Percentiles rank a stretch among this genome's conserved stretches.
Conservation (phyloP, 2,888 invertebrate species). For the Hydrotaea cyrtoneurina region DNA sequence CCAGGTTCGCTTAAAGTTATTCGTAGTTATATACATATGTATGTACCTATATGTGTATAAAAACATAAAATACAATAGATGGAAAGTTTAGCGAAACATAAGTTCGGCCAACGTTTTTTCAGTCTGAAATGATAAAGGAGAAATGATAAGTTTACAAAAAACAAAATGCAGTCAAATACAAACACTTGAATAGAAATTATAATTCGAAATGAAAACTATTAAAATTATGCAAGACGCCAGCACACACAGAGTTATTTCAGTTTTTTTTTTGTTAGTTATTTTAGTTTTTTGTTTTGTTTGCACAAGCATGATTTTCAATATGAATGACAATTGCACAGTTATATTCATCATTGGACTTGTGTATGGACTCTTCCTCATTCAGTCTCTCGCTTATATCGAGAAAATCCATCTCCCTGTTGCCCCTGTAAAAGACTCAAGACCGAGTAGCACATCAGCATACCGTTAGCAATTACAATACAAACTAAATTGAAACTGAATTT, state of each 20-base stretch:
- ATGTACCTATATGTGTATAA: conserved; percentile 6
- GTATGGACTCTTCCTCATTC: too few relatives aligned
- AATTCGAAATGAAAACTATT: conserved; percentile 12
- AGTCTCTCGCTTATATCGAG: too few relatives aligned
- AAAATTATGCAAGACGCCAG: conserved; percentile 19
- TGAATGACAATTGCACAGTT: background rate
- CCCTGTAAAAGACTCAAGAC: too few relatives aligned
- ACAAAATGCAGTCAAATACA: background rate
- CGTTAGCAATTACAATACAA: too few relatives aligned
- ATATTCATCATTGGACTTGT: too few relatives aligned
- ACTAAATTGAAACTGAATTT: too few relatives aligned
- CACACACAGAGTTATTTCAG: background rate
- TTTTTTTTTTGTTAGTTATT: too few relatives aligned
- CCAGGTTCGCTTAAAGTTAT: background rate
- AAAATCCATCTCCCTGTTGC: too few relatives aligned
- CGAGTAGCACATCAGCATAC: too few relatives aligned
- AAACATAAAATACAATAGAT: conserved; percentile 49
- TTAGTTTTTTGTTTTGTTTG: background rate
- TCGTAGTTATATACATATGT: background rate
- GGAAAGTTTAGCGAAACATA: conserved; percentile 80
- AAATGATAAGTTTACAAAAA: conserved; percentile 39
- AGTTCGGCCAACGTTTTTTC: conserved; percentile 89
- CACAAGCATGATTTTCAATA: too few relatives aligned
- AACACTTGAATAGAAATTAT: conserved; percentile 22
- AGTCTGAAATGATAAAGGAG: conserved; percentile 83